phyloP scores from a whole-genome alignment of 30 jellyfish, hydroid and myxozoan genomes.

The Calvadosia cruxmelitensis region DNA sequence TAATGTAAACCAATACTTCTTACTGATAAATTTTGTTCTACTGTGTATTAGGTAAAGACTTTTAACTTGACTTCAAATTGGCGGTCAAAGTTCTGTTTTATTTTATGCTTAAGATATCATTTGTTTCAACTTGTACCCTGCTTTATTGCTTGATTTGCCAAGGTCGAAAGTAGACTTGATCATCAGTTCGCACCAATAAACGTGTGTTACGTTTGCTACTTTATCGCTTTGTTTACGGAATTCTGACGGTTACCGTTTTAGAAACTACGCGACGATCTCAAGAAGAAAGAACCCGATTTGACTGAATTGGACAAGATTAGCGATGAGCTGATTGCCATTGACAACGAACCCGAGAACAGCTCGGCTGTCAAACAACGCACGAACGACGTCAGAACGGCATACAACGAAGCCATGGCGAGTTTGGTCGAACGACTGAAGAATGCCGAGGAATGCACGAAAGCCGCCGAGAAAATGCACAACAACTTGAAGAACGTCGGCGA shows the following conservation, averaged over 20 bases:
- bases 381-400: slow-evolving; percentile 29
- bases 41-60: no score
- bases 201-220: no score
- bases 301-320: slow-evolving; percentile 43
- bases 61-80: no score
- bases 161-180: no score
- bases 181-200: no score
- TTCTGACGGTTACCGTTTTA: not conserved
- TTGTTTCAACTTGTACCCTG: no score
- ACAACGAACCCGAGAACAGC: slow-evolving; percentile 72
- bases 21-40: no score
- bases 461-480: slow-evolving; percentile 34
- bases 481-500: slow-evolving; percentile 31
- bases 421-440: slow-evolving; percentile 44
- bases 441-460: slow-evolving; percentile 32
- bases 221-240: no score
- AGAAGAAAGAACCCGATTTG: slow-evolving; percentile 27
- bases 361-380: slow-evolving; percentile 59
- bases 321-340: slow-evolving; percentile 51
- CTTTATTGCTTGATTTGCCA: no score
- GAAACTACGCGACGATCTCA: slow-evolving; percentile 43
- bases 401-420: slow-evolving; percentile 27
- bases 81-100: no score
- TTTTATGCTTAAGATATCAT: no score
- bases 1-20: no score